Evolutionary conservation across 2,888 invertebrate species (phyloP), one percentile per base, ranked within the genome.

Genomic region (Dicroscelio sp.): DNA sequence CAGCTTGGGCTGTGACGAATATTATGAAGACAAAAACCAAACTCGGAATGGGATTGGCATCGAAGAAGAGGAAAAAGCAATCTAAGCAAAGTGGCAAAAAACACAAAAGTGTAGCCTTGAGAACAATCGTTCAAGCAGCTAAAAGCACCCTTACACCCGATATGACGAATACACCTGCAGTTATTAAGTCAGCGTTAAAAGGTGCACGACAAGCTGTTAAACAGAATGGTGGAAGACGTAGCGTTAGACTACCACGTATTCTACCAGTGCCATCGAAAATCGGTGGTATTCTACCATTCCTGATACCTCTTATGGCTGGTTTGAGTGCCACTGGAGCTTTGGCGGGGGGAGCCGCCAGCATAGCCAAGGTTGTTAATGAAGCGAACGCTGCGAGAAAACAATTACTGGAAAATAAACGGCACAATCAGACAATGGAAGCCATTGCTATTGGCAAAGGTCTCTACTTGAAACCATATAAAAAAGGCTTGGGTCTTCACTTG

Each of bases 401-500:
- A 52, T 52, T 52, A 20, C 4, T 4, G 52, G 52, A 52, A 20
- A 52, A 20, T 20, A 52, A 52, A 52, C 52, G 52, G 10, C 52
- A 52, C 20, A 52, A 52, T n/a, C 17, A 6, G 5, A n/a, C 52
- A 52, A 52, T 52, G 52, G 52, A 52, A 52, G 52, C 52, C 4
- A 52, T 52, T 52, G 52, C 52, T 52, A 10, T 52, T n/a, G 52
- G 52, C 17, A 43, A 43, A 43, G 43, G 43, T 12, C 43, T 43
- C 43, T 43, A 43, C 14, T 43, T 96, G 96, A 96, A 96, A 14
- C 43, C 43, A 14, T 43, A 43, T 14, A 43, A 43, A 43, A 43
- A 43, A 14, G 43, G 10, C 20, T n/a, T 52, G 20, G 52, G 52
- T 4, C n/a, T 52, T 20, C n/a, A 52, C 4, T 52, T 52, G 43